A percentile compares a stretch with the other conserved stretches of the same genome.
Conservation (phyloP, 2,797 vertebrate genomes). For the Gobionotothen gibberifrons region DNA sequence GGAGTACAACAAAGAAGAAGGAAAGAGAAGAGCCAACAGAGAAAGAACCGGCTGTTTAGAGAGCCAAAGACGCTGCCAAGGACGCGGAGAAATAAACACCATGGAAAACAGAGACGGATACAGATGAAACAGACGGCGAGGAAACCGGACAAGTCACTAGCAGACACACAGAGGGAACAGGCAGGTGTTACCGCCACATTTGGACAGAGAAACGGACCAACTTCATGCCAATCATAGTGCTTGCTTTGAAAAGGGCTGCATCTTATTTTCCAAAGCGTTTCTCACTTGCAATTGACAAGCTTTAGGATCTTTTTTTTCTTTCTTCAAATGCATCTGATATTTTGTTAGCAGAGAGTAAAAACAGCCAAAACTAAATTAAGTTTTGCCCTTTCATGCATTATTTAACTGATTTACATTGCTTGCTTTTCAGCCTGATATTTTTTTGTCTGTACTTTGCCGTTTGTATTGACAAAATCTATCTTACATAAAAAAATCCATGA, state of each 20-base stretch:
- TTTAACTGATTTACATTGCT: neutral
- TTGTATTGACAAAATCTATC: slow-evolving; percentile 13
- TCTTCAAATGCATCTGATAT: neutral
- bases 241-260: slow-evolving; percentile 42
- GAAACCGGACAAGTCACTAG: slow-evolving; percentile 54
- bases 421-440: slow-evolving; percentile 16
- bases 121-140: slow-evolving; percentile 66
- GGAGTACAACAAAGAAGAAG: slow-evolving; percentile 4
- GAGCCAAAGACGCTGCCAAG: slow-evolving; percentile 50
- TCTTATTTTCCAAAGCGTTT: slow-evolving; percentile 17
- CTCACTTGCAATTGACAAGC: slow-evolving; percentile 3
- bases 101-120: slow-evolving; percentile 56
- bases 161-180: slow-evolving; percentile 66
- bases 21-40: slow-evolving; percentile 31
- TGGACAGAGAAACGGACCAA: slow-evolving; percentile 46
- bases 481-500: slow-evolving; percentile 18
- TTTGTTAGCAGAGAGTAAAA: slow-evolving; percentile 6
- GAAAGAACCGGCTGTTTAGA: slow-evolving; percentile 24
- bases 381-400: neutral
- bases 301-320: slow-evolving; percentile 8
- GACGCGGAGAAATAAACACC: slow-evolving; percentile 46
- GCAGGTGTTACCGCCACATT: slow-evolving; percentile 61
- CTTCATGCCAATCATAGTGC: slow-evolving; percentile 49
- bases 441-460: neutral
- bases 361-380: neutral